Evolutionary conservation across 2,113 vertebrate species (phyloP), one percentile per base, ranked within the genome.

Genomic region (Semnornis frantzii): DNA sequence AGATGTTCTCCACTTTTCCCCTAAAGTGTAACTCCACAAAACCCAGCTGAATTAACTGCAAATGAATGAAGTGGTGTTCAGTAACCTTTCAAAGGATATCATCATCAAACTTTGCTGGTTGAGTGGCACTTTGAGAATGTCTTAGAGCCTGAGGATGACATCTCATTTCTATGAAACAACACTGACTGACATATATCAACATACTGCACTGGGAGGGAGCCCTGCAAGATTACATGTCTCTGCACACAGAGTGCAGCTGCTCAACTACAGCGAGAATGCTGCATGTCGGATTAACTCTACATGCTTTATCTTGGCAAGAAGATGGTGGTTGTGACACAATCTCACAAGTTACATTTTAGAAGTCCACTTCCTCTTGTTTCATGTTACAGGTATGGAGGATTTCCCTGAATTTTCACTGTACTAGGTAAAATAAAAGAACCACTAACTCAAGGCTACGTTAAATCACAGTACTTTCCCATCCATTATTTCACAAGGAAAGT

Each of bases 21-120:
- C 42, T 21, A 8, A 82, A 95, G 64, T 55, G 31, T 65, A 62
- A 82, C 48, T 71, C 78, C 66, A 77, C n/a, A 54, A 70, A 60
- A 74, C 48, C 50, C 50, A 63, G 52, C 27, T 60, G 60, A 82
- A 89, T 81, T 73, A 91, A 70, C 64, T 54, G 60, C 81, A 85
- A 63, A 92, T n/a, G 21, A 87, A 66, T 11, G 21, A 59, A 52
- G 13, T 23, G 18, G 9, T 85, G 42, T 44, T 89, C 69, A 77
- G 62, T 39, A 85, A 5, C 44, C 78, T 54, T 78, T 74, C 31
- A 9, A 63, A 92, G 55, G 39, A 77, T 2, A 69, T 54, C 46
- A 77, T 66, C 68, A 71, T 59, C 27, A 76, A 20, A 62, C 78
- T 66, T 28, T 48, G n/a, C 55, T 52, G 78, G 28, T 10, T 79